These are phyloP conservation scores for Hydrophis major DNA, from an alignment of 2,797 vertebrate species.

Conservation along the genomic window DNA sequence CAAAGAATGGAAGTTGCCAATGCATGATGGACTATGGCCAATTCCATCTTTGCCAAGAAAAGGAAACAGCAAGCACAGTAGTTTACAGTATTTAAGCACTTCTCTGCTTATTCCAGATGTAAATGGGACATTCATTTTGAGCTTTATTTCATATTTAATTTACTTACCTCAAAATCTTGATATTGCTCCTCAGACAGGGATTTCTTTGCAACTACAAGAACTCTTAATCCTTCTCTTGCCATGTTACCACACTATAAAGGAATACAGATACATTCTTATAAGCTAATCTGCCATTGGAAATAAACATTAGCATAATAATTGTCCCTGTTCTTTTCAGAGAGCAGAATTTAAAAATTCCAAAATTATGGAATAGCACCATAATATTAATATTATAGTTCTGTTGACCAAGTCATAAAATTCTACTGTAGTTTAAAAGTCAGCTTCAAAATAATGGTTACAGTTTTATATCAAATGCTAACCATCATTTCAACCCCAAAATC, in stretches of 20 bases:
- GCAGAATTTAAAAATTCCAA: conserved; percentile 20
- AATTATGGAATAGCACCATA: neutral
- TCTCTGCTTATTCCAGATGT: neutral
- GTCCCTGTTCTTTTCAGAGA: neutral
- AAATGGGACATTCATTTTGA: neutral
- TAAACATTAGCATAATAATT: conserved; percentile 27
- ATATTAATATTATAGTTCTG: neutral
- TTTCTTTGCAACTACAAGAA: conserved; percentile 96
- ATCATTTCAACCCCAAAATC: neutral
- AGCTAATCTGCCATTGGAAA: neutral
- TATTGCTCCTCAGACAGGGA: conserved; percentile 96
- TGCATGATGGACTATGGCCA: neutral
- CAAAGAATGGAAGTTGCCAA: neutral
- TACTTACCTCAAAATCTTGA: conserved; percentile 92
- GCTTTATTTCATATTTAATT: neutral
- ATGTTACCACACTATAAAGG: conserved; percentile 93
- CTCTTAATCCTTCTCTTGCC: conserved; percentile 93
- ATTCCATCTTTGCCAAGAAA: neutral
- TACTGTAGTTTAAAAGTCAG: neutral
- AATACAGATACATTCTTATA: conserved; percentile 22
- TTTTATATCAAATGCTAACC: neutral
- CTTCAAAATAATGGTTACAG: neutral
- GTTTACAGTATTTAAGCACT: neutral
- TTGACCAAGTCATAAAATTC: neutral
- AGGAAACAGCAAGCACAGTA: neutral